Percentiles rank a stretch among this genome's conserved stretches.
Evolutionary conservation across 2,888 invertebrate species (phyloP).

Genomic region (Drosophila buzzatii): DNA sequence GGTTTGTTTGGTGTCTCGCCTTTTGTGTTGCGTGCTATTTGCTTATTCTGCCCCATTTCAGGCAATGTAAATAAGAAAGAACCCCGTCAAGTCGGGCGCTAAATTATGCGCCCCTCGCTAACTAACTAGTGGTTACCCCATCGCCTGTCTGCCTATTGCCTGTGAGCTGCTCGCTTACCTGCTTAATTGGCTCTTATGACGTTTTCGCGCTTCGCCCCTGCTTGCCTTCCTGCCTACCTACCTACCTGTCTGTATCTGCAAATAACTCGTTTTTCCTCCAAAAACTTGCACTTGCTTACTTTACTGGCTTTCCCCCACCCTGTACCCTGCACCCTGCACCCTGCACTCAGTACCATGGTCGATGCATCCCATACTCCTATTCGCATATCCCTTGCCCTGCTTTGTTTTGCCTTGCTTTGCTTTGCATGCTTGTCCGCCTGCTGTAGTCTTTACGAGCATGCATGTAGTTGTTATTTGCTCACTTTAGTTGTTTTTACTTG

Average conservation of each 20-base stretch:
- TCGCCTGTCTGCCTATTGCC: conserved; percentile 38
- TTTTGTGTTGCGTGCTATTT: conserved; percentile 68
- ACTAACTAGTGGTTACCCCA: conserved; percentile 37
- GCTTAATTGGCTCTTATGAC: conserved; percentile 81
- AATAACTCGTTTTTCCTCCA: conserved; percentile 64
- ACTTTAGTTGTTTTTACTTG: conserved; percentile 47
- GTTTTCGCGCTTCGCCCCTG: conserved; percentile 68
- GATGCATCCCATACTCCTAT: conserved; percentile 6
- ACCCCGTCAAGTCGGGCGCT: conserved; percentile 62
- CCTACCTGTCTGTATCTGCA: conserved; percentile 43
- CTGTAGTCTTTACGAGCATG: conserved; percentile 36
- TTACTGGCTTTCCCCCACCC: conserved; percentile 1
- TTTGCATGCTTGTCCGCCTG: conserved; percentile 65
- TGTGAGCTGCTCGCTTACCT: conserved; percentile 65
- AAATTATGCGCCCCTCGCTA: conserved; percentile 55
- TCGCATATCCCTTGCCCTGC: conserved; percentile 18
- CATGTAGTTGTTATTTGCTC: conserved; percentile 22
- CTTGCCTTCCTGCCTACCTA: conserved; percentile 12
- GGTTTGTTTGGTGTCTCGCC: conserved; percentile 22
- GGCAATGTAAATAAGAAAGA: conserved; percentile 71
- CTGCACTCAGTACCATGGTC: not conserved
- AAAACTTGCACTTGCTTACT: conserved; percentile 58
- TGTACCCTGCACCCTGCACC: conserved; percentile 1
- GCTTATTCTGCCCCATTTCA: conserved; percentile 53
- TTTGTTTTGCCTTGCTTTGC: conserved; percentile 27